Evolutionary conservation across 2,797 vertebrate species (phyloP).

Genomic region (Diplodus puntazzo): DNA sequence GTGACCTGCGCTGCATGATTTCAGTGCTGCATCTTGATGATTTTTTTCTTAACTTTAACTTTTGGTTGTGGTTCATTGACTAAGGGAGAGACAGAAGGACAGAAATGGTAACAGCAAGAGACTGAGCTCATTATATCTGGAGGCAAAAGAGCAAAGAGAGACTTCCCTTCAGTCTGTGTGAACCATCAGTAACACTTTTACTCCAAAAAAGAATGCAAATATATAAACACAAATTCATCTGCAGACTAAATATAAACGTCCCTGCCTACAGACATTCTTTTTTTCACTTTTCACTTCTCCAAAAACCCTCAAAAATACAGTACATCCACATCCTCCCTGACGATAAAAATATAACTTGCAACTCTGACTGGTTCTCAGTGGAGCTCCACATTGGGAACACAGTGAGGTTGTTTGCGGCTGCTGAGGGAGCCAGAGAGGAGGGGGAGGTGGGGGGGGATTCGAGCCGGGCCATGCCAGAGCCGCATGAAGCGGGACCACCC

Average conservation of each 20-base stretch:
- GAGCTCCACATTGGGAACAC: slow-evolving; percentile 79
- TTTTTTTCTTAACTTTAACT: slow-evolving; percentile 37
- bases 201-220: slow-evolving; percentile 40
- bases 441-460: slow-evolving; percentile 48
- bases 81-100: slow-evolving; percentile 18
- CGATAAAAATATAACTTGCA: slow-evolving; percentile 80
- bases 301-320: slow-evolving; percentile 73
- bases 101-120: slow-evolving; percentile 29
- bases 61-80: slow-evolving; percentile 56
- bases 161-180: slow-evolving; percentile 24
- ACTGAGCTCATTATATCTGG: slow-evolving; percentile 7
- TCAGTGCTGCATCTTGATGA: slow-evolving; percentile 54
- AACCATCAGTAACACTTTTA: slow-evolving; percentile 43
- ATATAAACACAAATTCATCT: slow-evolving; percentile 58
- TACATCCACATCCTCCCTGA: slow-evolving; percentile 75
- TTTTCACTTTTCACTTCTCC: slow-evolving; percentile 67
- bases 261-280: slow-evolving; percentile 66
- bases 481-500: slow-evolving; percentile 87
- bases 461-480: slow-evolving; percentile 79
- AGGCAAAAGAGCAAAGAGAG: neutral
- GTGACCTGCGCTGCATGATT: slow-evolving; percentile 49
- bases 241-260: slow-evolving; percentile 68
- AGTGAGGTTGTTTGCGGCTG: slow-evolving; percentile 81
- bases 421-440: slow-evolving; percentile 55
- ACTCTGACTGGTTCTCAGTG: slow-evolving; percentile 76